Evolutionary conservation across 2,113 vertebrate species (phyloP), one percentile per base, ranked within the genome.

Genomic region (Heterocephalus glaber): DNA sequence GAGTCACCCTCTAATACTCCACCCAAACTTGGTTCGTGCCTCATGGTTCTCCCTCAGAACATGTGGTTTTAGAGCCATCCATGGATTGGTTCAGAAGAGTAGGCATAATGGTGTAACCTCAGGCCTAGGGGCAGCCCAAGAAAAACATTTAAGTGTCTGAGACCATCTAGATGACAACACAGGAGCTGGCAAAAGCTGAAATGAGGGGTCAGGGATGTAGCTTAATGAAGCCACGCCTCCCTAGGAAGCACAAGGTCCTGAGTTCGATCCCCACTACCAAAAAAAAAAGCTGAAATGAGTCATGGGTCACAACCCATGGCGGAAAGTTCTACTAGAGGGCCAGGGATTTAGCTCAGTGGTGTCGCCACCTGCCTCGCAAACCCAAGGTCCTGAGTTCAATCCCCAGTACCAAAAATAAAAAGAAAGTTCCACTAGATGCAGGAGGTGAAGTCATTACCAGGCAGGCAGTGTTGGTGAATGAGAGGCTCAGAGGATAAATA

Each of bases 401-500:
- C 47, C 47, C 47, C 47, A 49, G 47, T 49, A 9, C 47, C 47
- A 49, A 49, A 49, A 49, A 49, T 49, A 49, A 49, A 49, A 19
- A 58, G 66, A 90, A 92, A 86, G n/a, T 86, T 79, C 81, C 86
- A 68, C 54, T 86, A 84, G 24, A 86, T 35, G 28, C 41, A 47
- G 14, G 41, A 79, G 68, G 61, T 82, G 76, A 61, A 96, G 54
- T n/a, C 47, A 90, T 95, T 89, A 82, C 30, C 86, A 84, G 41
- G 47, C 56, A 90, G 68, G 63, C 85, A 84, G 68, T 30, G 17
- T 68, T 92, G 47, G 47, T 49, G 76, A 22, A 72, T 49, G 41
- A 70, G 28, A 66, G n/a, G 44, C 41, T 70, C 44, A 12, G 14
- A 10, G 58, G 72, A 95, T 81, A 80, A 84, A 3, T 79, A 35